phyloP scores from a whole-genome alignment of 2,113 vertebrate species.

The Tylochromis polylepis region DNA sequence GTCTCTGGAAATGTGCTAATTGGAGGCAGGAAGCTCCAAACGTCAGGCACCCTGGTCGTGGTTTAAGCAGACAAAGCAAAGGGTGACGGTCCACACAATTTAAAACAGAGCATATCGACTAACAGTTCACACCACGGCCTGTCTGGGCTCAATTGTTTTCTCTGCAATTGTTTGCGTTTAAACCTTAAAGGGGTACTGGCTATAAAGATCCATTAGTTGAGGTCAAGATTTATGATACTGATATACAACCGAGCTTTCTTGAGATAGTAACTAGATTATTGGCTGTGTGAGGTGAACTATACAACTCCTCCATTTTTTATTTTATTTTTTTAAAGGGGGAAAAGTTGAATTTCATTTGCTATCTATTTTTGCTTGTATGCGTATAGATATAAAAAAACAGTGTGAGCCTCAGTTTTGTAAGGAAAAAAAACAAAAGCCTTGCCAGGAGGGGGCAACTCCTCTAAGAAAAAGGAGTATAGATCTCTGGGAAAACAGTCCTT shows the following conservation, averaged over 20 bases:
- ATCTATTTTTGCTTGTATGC: not conserved
- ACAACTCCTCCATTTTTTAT: not conserved
- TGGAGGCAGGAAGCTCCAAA: not conserved
- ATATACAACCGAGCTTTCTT: not conserved
- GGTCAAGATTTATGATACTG: not conserved
- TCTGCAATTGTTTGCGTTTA: not conserved
- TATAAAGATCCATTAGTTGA: not conserved
- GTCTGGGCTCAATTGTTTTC: not conserved
- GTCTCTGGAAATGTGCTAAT: not conserved
- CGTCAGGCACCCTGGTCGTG: not conserved
- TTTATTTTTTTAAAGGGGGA: not conserved
- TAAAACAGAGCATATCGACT: not conserved
- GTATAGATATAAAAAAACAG: not conserved
- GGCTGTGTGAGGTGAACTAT: not conserved
- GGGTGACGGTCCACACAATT: not conserved
- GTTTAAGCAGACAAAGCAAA: not conserved
- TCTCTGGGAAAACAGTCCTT: not conserved
- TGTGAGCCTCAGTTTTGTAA: not conserved
- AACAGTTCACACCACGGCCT: not conserved
- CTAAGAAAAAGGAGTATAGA: not conserved
- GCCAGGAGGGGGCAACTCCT: not conserved
- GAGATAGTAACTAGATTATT: not conserved
- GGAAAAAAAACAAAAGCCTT: not conserved
- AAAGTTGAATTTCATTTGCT: rapidly evolving
- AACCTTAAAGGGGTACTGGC: not conserved